phyloP scores from a whole-genome alignment of 2,888 invertebrate species.

The Neocrepidodera transversa region DNA sequence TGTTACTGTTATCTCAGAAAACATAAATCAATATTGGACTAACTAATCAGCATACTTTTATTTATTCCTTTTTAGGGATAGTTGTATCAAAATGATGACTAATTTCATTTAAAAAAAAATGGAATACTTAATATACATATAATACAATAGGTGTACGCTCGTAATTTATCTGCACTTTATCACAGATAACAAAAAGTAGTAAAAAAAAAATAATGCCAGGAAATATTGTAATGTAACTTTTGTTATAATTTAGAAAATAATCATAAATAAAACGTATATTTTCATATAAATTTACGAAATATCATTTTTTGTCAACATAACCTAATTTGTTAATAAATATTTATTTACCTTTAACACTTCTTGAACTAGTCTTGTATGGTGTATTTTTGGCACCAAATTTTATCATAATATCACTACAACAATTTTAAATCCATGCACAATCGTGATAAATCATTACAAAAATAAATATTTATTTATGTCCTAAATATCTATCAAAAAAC shows the following conservation, averaged over 20 bases:
- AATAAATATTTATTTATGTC: slow-evolving; percentile 19
- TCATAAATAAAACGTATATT: background rate
- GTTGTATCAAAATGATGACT: too few relatives aligned
- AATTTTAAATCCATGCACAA: background rate
- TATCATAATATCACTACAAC: slow-evolving; percentile 21
- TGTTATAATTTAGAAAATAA: background rate
- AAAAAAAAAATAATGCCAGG: background rate
- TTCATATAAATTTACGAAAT: background rate
- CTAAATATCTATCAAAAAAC: too few relatives aligned
- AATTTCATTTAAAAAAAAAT: too few relatives aligned
- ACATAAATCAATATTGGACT: too few relatives aligned
- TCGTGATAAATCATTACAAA: slow-evolving; percentile 19
- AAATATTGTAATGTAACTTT: background rate
- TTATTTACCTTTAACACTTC: slow-evolving; percentile 8
- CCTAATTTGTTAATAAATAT: slow-evolving; percentile 1
- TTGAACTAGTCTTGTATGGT: slow-evolving; percentile 5
- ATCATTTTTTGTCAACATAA: background rate
- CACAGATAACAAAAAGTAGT: background rate
- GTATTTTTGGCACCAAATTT: slow-evolving; percentile 6
- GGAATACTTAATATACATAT: too few relatives aligned
- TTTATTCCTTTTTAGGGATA: too few relatives aligned
- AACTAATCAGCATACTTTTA: too few relatives aligned
- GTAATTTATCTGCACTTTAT: background rate
- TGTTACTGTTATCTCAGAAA: too few relatives aligned
- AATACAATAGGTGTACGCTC: too few relatives aligned